These are phyloP conservation scores for Dryas iulia DNA, from an alignment of 1,140 invertebrate genomes.

Conservation along the genomic window DNA sequence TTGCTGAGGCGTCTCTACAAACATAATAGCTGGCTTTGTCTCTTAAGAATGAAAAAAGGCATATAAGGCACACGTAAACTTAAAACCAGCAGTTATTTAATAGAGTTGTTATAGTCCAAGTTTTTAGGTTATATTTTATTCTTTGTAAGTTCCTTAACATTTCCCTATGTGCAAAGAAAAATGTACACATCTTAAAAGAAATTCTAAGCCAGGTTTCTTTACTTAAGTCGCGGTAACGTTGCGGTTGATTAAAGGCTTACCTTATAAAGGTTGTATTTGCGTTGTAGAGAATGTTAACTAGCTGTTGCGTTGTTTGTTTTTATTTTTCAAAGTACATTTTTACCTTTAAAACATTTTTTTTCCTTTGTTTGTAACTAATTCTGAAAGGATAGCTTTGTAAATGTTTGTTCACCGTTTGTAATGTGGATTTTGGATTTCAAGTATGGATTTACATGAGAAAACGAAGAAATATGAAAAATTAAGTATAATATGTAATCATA, in stretches of 20 bases:
- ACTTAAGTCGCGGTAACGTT: neutral
- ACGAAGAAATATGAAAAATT: too few relatives aligned
- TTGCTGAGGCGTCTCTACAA: too few relatives aligned
- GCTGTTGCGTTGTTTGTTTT: neutral
- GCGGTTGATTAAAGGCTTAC: neutral
- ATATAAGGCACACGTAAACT: too few relatives aligned
- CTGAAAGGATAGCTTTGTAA: neutral
- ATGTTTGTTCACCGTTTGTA: too few relatives aligned
- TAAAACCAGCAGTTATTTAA: neutral
- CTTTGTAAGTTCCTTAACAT: neutral
- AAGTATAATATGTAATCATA: too few relatives aligned
- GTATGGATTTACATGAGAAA: too few relatives aligned
- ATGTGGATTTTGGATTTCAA: too few relatives aligned
- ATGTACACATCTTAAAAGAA: neutral
- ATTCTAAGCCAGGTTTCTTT: neutral
- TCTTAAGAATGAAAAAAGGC: too few relatives aligned
- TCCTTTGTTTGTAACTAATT: neutral
- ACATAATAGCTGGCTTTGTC: too few relatives aligned
- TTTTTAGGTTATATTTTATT: neutral
- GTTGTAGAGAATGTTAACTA: neutral
- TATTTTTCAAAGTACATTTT: neutral
- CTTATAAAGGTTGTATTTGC: conserved; percentile 2
- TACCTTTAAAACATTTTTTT: neutral
- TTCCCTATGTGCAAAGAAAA: neutral
- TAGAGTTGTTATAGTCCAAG: neutral